A percentile compares a stretch with the other conserved stretches of the same genome.
These are phyloP conservation scores for Incurvaria masculella DNA, from an alignment of 2,888 invertebrate species.

Conservation along the genomic window DNA sequence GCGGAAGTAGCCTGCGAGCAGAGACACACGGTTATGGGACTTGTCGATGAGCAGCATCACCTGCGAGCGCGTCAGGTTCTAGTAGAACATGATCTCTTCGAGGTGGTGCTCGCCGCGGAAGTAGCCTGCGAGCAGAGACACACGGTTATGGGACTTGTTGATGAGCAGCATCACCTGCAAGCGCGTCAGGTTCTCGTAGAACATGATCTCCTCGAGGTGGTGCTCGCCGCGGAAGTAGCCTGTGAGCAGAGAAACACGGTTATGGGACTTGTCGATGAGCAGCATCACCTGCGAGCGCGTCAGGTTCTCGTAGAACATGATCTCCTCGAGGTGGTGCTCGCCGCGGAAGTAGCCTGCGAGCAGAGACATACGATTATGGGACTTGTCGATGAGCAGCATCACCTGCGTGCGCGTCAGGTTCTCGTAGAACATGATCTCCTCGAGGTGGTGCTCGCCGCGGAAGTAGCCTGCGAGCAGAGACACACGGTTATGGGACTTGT, in stretches of 20 bases:
- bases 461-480: conserved; percentile 83
- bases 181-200: conserved; percentile 86
- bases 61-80: conserved; percentile 87
- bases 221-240: conserved; percentile 89
- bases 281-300: conserved; percentile 87
- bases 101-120: conserved; percentile 91
- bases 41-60: conserved; percentile 91
- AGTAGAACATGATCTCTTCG: conserved; percentile 97
- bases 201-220: conserved; percentile 98
- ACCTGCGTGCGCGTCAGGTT: conserved; percentile 88
- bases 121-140: conserved; percentile 54
- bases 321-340: conserved; percentile 92
- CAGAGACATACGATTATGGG: too few relatives aligned
- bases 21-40: conserved; percentile 63
- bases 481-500: conserved; percentile 92
- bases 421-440: conserved; percentile 97
- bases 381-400: conserved; percentile 90
- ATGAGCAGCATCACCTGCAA: conserved; percentile 88
- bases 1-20: conserved; percentile 69
- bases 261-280: conserved; percentile 89
- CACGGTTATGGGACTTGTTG: conserved; percentile 83
- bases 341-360: conserved; percentile 85
- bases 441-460: conserved; percentile 88
- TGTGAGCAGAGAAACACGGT: conserved; percentile 40
- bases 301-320: conserved; percentile 96